phyloP scores from a whole-genome alignment of 2,888 invertebrate species.

The Monoplex corrugatus region DNA sequence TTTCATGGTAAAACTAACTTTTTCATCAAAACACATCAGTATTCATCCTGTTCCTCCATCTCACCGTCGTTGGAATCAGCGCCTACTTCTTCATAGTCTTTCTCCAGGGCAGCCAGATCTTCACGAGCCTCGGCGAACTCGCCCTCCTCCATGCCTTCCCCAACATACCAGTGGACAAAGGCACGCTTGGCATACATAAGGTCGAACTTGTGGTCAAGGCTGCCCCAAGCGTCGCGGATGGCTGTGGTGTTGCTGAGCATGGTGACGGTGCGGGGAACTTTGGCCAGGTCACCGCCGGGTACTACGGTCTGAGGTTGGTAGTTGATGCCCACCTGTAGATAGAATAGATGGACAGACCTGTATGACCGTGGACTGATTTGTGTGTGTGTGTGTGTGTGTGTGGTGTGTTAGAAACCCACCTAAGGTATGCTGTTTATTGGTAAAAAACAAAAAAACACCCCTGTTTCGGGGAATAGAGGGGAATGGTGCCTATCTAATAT shows the following conservation, averaged over 20 bases:
- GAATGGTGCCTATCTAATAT: no score
- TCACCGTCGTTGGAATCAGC: slow-evolving; percentile 77
- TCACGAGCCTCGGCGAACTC: slow-evolving; percentile 64
- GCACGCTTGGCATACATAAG: slow-evolving; percentile 67
- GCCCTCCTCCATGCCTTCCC: slow-evolving; percentile 63
- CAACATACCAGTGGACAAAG: slow-evolving; percentile 57
- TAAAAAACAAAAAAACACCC: no score
- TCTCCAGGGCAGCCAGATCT: slow-evolving; percentile 66
- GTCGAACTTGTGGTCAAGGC: slow-evolving; percentile 56
- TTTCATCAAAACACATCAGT: no score
- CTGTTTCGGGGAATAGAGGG: no score
- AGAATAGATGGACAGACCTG: background rate
- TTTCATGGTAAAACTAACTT: no score
- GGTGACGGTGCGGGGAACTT: slow-evolving; percentile 82
- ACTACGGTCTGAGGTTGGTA: slow-evolving; percentile 54
- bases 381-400: background rate
- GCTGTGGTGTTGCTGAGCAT: slow-evolving; percentile 59
- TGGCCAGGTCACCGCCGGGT: slow-evolving; percentile 74
- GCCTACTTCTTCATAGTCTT: slow-evolving; percentile 64
- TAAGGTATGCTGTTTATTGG: no score
- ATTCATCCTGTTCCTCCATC: slow-evolving; percentile 36
- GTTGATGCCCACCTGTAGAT: slow-evolving; percentile 54
- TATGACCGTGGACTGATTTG: background rate
- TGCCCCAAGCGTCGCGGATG: slow-evolving; percentile 56
- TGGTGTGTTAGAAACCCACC: no score